Evolutionary conservation across 2,797 vertebrate genomes (phyloP), one percentile per base, ranked within the genome.

Genomic region (Lateolabrax maculatus): DNA sequence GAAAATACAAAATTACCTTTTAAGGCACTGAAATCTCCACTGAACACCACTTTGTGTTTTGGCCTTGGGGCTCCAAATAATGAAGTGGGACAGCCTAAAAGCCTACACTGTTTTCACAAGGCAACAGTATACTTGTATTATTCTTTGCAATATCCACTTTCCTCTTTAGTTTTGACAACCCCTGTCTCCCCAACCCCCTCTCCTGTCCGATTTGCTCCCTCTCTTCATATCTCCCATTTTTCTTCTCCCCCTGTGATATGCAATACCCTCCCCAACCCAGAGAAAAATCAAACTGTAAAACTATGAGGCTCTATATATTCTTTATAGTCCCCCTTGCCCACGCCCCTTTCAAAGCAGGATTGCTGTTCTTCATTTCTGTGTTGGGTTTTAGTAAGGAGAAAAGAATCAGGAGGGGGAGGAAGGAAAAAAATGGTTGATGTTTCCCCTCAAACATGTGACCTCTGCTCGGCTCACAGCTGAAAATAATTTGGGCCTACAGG

Each of bases 361-460:
- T 86, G 87, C 84, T 81, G 87, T 77, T 87, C 83, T 87, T 85
- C 60, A 71, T 90, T 88, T 90, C 73, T 82, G 71, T 69, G 55
- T 81, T 85, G 80, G 64, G 71, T 84, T 90, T 90, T 80, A 58
- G 71, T 63, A 65, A 81, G 71, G 61, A 72, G 80, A 85, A 82
- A 87, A 85, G 62, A 86, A 85, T 78, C 75, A 75, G 63, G 64
- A 68, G 73, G 76, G 70, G 80, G 74, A 68, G 75, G 77, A 75
- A 69, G 65, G 19, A 2, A 63, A 73, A 75, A 80, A 81, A 77
- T 52, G 69, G 84, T 90, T 92, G 89, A 92, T 92, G 90, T 94
- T 93, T 89, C 90, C 90, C 89, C 71, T 91, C 92, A 94, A 94
- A 94, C 93, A 94, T 92, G 93, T 94, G 94, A 95, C 92, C 91